A percentile compares a stretch with the other conserved stretches of the same genome.
phyloP scores from a whole-genome alignment of 37 sponge, comb jelly and placozoan species.

The Sycon ciliatum region DNA sequence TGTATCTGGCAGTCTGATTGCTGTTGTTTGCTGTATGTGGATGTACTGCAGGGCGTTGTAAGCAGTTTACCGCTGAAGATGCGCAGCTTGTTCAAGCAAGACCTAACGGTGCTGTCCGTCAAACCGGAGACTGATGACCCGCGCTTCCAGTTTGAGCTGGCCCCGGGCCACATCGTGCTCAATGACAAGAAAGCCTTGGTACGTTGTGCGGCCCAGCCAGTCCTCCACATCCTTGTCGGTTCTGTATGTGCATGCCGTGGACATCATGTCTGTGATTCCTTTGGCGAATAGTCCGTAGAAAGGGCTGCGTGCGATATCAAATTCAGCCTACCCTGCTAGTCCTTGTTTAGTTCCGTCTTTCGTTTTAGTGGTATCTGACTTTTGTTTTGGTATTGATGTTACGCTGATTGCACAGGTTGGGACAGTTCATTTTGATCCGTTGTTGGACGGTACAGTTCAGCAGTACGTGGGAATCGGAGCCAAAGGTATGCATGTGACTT shows the following conservation, averaged over 20 bases:
- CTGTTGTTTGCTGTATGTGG: too few species aligned
- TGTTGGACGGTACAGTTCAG: not conserved
- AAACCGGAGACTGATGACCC: conserved; percentile 14
- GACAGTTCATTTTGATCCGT: not conserved
- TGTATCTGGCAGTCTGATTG: too few species aligned
- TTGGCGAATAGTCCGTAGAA: not conserved
- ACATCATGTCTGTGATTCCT: not conserved
- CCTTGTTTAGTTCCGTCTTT: too few species aligned
- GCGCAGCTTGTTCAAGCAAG: conserved; percentile 19
- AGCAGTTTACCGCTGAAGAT: conserved; percentile 11
- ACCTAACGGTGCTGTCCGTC: conserved; percentile 17
- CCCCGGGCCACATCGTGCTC: too few species aligned
- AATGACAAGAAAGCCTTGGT: too few species aligned
- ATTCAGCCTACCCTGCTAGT: too few species aligned
- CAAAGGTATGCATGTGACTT: not conserved
- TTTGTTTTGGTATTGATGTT: too few species aligned
- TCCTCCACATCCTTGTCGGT: too few species aligned
- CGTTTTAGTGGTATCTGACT: too few species aligned
- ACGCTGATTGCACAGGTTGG: conserved; percentile 5
- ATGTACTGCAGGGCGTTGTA: not conserved
- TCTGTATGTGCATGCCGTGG: not conserved
- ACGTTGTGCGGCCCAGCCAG: too few species aligned
- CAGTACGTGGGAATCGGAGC: not conserved
- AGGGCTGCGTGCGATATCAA: too few species aligned
- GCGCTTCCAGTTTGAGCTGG: conserved; percentile 9